A percentile compares a stretch with the other conserved stretches of the same genome.
Conservation (phyloP, 2,888 invertebrate species). For the Phalera bucephala region DNA sequence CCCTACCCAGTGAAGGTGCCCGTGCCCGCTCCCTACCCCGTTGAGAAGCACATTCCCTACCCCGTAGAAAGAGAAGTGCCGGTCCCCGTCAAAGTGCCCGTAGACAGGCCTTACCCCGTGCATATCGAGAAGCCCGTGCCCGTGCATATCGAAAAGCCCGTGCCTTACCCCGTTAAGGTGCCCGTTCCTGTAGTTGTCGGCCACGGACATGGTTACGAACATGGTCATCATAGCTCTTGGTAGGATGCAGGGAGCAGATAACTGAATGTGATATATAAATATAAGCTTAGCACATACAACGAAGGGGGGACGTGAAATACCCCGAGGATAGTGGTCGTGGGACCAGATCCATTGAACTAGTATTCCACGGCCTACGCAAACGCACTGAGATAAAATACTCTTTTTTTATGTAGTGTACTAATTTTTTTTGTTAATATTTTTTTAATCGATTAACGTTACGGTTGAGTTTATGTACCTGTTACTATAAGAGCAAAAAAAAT, state of each 20-base stretch:
- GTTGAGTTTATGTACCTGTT: conserved; percentile 82
- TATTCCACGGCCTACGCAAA: conserved; percentile 54
- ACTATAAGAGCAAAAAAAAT: conserved; percentile 45
- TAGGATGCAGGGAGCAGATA: conserved; percentile 81
- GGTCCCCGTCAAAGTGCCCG: conserved; percentile 85
- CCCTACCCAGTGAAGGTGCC: conserved; percentile 86
- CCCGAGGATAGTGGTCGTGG: conserved; percentile 54
- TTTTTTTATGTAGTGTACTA: conserved; percentile 47
- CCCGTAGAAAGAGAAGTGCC: conserved; percentile 87
- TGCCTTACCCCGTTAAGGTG: conserved; percentile 86
- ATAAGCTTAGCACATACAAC: conserved; percentile 74
- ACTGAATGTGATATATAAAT: conserved; percentile 81
- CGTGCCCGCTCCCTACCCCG: conserved; percentile 85
- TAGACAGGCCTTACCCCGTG: conserved; percentile 85
- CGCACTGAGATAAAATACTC: conserved; percentile 72
- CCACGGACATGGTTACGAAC: conserved; percentile 73
- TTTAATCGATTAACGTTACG: conserved; percentile 68
- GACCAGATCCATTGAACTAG: conserved; percentile 39
- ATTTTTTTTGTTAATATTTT: conserved; percentile 58
- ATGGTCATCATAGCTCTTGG: conserved; percentile 79
- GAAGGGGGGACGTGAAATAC: conserved; percentile 56
- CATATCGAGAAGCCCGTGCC: conserved; percentile 86
- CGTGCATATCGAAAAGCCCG: conserved; percentile 84
- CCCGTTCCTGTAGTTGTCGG: conserved; percentile 78
- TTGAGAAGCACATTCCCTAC: conserved; percentile 84